phyloP scores from a whole-genome alignment of 1,140 invertebrate species.

The Lordiphosa clarofinis region DNA sequence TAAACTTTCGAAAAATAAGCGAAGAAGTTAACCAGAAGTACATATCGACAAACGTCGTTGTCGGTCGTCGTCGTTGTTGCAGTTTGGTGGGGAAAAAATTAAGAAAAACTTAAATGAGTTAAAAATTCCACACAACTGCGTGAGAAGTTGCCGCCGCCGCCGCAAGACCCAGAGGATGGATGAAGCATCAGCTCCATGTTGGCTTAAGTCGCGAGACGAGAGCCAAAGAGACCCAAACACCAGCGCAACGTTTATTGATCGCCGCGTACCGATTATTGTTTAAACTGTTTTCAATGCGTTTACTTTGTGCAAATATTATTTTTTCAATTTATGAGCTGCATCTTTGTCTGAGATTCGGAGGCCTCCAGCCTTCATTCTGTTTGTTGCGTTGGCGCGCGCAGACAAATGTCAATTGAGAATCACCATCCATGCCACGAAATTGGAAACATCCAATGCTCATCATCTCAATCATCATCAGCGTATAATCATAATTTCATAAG shows the following conservation, averaged over 20 bases:
- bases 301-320: slow-evolving; percentile 75
- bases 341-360: slow-evolving; percentile 40
- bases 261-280: slow-evolving; percentile 73
- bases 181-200: neutral
- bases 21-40: slow-evolving; percentile 63
- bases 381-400: slow-evolving; percentile 49
- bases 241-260: slow-evolving; percentile 66
- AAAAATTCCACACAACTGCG: slow-evolving; percentile 72
- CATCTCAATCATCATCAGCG: slow-evolving; percentile 38
- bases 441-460: slow-evolving; percentile 18
- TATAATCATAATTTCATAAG: neutral
- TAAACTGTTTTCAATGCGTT: slow-evolving; percentile 78
- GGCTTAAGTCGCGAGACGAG: slow-evolving; percentile 7
- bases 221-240: slow-evolving; percentile 1
- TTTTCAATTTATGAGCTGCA: slow-evolving; percentile 69
- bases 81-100: slow-evolving; percentile 43
- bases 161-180: slow-evolving; percentile 17
- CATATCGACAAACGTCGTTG: slow-evolving; percentile 62
- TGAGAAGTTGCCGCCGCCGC: slow-evolving; percentile 65
- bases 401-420: slow-evolving; percentile 75
- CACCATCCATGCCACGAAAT: slow-evolving; percentile 1
- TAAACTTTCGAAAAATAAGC: slow-evolving; percentile 66
- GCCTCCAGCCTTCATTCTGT: slow-evolving; percentile 14
- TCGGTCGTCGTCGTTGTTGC: slow-evolving; percentile 23
- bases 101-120: slow-evolving; percentile 75